Evolutionary conservation across 2,888 invertebrate species (phyloP).

Genomic region (Choreutis nemorana): DNA sequence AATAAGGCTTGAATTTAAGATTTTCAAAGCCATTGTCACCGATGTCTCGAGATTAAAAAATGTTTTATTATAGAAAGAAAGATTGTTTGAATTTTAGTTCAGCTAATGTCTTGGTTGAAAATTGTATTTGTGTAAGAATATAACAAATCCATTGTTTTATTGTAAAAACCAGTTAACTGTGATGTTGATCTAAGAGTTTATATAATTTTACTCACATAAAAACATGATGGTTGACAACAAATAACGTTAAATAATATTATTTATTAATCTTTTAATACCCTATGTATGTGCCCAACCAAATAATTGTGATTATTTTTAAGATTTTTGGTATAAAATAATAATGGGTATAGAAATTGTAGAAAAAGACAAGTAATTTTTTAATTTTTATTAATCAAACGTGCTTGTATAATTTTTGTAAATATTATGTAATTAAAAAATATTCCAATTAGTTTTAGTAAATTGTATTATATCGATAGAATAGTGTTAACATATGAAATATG

Average conservation of each 20-base stretch:
- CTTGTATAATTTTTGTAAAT: conserved; percentile 54
- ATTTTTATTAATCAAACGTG: conserved; percentile 17
- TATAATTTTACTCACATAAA: not conserved
- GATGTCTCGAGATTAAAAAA: no score
- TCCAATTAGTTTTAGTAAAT: conserved; percentile 55
- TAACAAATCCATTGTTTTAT: no score
- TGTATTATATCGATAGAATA: conserved; percentile 56
- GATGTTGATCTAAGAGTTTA: conserved; percentile 10
- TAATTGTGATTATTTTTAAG: conserved; percentile 19
- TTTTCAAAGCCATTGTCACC: no score
- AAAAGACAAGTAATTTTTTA: conserved; percentile 13
- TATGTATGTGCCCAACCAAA: conserved; percentile 24
- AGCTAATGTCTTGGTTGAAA: no score
- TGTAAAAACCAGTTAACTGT: conserved; percentile 11
- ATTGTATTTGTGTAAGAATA: no score
- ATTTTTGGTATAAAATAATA: conserved; percentile 1
- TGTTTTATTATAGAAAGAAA: no score
- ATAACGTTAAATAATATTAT: not conserved
- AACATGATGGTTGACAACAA: not conserved
- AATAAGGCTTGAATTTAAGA: no score
- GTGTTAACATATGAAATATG: conserved; percentile 32
- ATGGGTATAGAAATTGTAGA: conserved; percentile 4
- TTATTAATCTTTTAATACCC: conserved; percentile 15
- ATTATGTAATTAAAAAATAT: conserved; percentile 38
- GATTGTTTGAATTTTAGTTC: no score